Conservation (phyloP, 2,113 vertebrate genomes). For the Rhea pennata region DNA sequence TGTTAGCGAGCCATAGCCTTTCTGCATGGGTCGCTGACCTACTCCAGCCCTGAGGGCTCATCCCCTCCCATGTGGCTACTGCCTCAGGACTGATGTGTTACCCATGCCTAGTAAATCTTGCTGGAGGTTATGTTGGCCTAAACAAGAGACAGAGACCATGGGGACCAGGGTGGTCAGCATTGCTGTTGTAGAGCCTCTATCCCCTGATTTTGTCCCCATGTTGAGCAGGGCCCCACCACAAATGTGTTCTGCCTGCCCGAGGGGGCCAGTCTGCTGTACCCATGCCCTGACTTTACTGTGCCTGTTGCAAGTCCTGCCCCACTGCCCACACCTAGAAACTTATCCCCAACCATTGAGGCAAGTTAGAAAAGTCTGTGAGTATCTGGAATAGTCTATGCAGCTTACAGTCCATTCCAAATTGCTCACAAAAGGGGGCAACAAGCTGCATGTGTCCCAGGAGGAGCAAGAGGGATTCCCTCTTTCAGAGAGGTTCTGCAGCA, state of each 20-base stretch:
- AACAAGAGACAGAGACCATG: too few species aligned
- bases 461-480: background rate
- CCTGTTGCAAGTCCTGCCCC: background rate
- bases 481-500: background rate
- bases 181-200: background rate
- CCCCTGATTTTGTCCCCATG: background rate
- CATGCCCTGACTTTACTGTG: background rate
- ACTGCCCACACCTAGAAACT: rapidly evolving
- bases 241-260: background rate
- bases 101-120: too few species aligned
- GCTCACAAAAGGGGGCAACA: background rate
- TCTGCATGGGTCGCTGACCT: too few species aligned
- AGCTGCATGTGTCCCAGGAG: background rate
- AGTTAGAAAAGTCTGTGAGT: background rate
- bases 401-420: background rate
- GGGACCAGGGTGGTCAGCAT: too few species aligned
- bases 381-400: background rate
- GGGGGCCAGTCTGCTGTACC: background rate
- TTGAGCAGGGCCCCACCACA: background rate
- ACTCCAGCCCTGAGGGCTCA: too few species aligned
- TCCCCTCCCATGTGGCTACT: too few species aligned
- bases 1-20: too few species aligned
- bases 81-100: too few species aligned
- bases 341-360: background rate
- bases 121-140: too few species aligned